Percentiles rank a stretch among this genome's conserved stretches.
phyloP scores from a whole-genome alignment of 2,797 vertebrate genomes.

The Tadarida brasiliensis region DNA sequence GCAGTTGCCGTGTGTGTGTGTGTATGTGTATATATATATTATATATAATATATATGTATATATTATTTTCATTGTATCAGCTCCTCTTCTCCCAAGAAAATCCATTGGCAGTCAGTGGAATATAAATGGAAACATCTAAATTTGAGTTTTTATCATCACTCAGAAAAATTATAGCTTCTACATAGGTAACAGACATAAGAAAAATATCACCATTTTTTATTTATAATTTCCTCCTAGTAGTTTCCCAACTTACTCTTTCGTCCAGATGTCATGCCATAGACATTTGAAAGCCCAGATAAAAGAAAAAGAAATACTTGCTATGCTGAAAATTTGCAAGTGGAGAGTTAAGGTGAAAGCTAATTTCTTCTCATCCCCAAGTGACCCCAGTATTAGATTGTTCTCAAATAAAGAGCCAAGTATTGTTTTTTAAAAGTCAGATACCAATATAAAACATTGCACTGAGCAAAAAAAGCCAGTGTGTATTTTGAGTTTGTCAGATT shows the following conservation, averaged over 20 bases:
- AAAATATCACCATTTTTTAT: slow-evolving; percentile 8
- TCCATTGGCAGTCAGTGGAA: not conserved
- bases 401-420: not conserved
- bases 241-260: not conserved
- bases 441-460: not conserved
- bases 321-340: not conserved
- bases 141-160: slow-evolving; percentile 19
- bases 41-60: no score
- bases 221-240: not conserved
- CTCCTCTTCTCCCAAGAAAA: not conserved
- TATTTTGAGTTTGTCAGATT: slow-evolving; percentile 21
- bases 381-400: not conserved
- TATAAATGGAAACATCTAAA: slow-evolving; percentile 44
- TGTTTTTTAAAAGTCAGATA: slow-evolving; percentile 44
- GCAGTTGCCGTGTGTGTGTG: no score
- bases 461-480: not conserved
- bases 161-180: not conserved
- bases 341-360: not conserved
- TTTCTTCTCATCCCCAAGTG: not conserved
- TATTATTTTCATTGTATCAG: not conserved
- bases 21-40: no score
- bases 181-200: not conserved
- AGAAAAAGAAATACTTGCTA: not conserved
- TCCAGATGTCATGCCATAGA: not conserved
- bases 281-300: slow-evolving; percentile 9